A percentile compares a stretch with the other conserved stretches of the same genome.
Evolutionary conservation across 2,888 invertebrate genomes (phyloP).

Genomic region (Dicroscelio sp.): DNA sequence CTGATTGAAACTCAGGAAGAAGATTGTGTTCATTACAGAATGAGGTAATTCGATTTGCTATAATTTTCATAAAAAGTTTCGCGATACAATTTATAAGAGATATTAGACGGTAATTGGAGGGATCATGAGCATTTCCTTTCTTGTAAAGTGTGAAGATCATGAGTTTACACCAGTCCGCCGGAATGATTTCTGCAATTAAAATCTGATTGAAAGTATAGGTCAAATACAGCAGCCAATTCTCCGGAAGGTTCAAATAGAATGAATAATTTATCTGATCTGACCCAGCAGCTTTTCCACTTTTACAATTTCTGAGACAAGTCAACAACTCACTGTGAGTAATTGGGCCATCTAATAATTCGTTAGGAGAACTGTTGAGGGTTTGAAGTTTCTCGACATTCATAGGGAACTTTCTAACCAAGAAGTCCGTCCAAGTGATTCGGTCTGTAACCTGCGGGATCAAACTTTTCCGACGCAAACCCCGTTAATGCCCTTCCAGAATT

Average conservation of each 20-base stretch:
- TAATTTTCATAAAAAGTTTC: background rate
- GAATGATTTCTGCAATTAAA: background rate
- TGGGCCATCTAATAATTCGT: background rate
- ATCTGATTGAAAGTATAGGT: background rate
- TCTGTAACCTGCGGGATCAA: background rate
- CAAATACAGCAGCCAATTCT: background rate
- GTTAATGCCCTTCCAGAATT: too few species aligned
- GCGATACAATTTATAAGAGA: background rate
- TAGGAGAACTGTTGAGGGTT: background rate
- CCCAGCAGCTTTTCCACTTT: background rate
- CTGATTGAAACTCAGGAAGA: background rate
- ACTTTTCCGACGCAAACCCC: too few species aligned
- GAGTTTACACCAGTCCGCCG: background rate
- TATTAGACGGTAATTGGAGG: background rate
- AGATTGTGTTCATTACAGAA: background rate
- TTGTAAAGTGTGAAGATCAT: background rate
- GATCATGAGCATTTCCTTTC: background rate
- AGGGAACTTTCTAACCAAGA: background rate
- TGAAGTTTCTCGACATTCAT: background rate
- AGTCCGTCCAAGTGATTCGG: background rate
- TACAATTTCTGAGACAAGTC: background rate
- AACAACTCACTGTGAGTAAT: background rate
- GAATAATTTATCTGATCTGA: background rate
- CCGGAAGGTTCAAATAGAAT: background rate
- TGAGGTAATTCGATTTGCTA: background rate